These are phyloP conservation scores for Psophia crepitans DNA, from an alignment of 2,113 vertebrate genomes.

Conservation along the genomic window DNA sequence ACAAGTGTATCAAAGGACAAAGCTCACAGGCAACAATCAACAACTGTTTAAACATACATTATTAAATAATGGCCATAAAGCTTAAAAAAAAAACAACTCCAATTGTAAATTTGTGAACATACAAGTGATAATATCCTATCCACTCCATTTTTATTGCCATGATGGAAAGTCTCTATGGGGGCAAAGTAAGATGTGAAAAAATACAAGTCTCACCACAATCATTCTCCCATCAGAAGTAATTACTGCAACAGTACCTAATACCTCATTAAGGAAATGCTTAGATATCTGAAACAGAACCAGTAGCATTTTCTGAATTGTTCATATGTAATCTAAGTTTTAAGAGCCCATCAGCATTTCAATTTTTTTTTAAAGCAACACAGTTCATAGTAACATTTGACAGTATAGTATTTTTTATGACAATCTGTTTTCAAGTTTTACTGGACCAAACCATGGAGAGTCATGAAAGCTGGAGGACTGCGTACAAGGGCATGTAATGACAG, in stretches of 20 bases:
- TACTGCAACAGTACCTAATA: slow-evolving; percentile 92
- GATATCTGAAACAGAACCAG: background rate
- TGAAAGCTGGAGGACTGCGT: no score
- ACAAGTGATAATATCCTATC: background rate
- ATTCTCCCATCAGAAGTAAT: slow-evolving; percentile 96
- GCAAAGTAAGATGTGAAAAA: background rate
- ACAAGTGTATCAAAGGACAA: background rate
- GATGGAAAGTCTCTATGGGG: background rate
- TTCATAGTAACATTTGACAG: background rate
- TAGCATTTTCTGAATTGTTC: background rate
- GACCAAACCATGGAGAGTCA: accelerated
- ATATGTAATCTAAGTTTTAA: accelerated
- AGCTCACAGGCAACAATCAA: background rate
- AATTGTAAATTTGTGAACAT: background rate
- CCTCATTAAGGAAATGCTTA: slow-evolving; percentile 72
- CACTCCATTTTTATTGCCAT: no score
- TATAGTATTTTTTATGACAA: background rate
- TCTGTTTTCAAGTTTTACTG: background rate
- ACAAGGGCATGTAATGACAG: no score
- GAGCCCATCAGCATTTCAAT: background rate
- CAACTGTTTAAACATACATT: background rate
- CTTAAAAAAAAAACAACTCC: background rate
- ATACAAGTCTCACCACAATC: slow-evolving; percentile 87
- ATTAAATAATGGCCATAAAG: background rate
- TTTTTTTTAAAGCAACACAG: background rate